These are phyloP conservation scores for Lethocerus indicus DNA, from an alignment of 1,140 invertebrate species.

Conservation along the genomic window DNA sequence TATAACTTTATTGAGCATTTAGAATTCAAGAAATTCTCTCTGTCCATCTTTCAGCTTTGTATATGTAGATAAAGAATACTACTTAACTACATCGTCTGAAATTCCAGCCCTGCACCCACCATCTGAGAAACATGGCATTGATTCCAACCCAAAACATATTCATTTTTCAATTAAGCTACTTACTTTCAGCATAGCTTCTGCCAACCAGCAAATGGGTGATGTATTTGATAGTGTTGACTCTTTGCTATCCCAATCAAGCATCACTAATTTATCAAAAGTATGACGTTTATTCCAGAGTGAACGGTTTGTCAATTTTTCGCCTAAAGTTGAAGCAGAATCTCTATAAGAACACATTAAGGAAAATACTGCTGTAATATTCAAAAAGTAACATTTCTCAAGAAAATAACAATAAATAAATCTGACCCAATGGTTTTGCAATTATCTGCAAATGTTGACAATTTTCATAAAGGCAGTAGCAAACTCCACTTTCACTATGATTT, in stretches of 20 bases:
- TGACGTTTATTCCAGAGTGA: slow-evolving; percentile 1
- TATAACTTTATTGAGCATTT: not conserved
- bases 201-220: not conserved
- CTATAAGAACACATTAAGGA: not conserved
- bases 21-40: not conserved
- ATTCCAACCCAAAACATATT: not conserved
- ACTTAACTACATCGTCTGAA: not conserved
- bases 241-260: slow-evolving; percentile 5
- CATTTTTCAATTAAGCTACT: too few species aligned
- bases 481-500: too few species aligned
- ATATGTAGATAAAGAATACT: not conserved
- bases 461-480: slow-evolving; percentile 2
- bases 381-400: not conserved
- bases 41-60: not conserved
- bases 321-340: not conserved
- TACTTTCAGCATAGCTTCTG: slow-evolving; percentile 3
- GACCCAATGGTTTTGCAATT: not conserved
- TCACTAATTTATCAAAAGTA: not conserved
- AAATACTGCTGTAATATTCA: not conserved
- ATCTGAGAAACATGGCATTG: not conserved
- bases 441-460: not conserved
- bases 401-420: not conserved
- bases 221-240: not conserved
- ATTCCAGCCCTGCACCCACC: not conserved
- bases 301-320: not conserved